Conservation (phyloP, 37 sponge, comb jelly and placozoan species). For the Theonella swinhoei region DNA sequence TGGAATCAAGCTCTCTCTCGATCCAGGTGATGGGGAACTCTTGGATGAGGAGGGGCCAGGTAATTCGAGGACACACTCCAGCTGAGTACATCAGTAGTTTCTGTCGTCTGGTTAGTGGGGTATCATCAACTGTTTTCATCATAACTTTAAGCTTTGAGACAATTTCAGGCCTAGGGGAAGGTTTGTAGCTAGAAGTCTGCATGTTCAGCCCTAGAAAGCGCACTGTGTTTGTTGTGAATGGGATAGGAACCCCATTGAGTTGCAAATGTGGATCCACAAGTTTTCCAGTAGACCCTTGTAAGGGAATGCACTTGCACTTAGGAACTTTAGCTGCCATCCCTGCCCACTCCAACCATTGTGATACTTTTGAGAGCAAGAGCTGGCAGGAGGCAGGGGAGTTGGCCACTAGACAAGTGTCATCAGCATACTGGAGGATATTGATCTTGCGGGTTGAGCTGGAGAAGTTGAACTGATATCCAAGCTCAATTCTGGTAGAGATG, state of each 20-base stretch:
- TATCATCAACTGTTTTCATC: no score
- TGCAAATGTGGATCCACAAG: neutral
- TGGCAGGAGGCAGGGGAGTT: no score
- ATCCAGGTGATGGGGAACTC: no score
- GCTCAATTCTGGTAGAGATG: neutral
- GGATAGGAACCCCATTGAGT: slow-evolving; percentile 14
- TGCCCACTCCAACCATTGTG: slow-evolving; percentile 22
- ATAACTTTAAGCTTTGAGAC: no score
- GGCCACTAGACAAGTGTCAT: no score
- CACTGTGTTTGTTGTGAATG: neutral
- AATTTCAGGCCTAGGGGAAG: no score
- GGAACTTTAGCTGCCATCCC: slow-evolving; percentile 29
- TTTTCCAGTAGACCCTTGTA: slow-evolving; percentile 13
- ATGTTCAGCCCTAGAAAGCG: neutral
- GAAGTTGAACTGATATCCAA: slow-evolving; percentile 20
- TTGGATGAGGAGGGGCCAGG: no score
- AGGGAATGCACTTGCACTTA: slow-evolving; percentile 16
- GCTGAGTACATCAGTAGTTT: no score
- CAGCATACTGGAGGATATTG: slow-evolving; percentile 35
- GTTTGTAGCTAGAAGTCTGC: no score
- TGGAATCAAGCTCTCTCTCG: no score
- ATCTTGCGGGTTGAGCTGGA: neutral
- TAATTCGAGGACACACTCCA: no score
- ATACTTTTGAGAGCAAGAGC: neutral
- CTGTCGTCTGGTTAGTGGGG: no score